Conservation (phyloP, 2,888 invertebrate species). For the Calliscelio sp. region DNA sequence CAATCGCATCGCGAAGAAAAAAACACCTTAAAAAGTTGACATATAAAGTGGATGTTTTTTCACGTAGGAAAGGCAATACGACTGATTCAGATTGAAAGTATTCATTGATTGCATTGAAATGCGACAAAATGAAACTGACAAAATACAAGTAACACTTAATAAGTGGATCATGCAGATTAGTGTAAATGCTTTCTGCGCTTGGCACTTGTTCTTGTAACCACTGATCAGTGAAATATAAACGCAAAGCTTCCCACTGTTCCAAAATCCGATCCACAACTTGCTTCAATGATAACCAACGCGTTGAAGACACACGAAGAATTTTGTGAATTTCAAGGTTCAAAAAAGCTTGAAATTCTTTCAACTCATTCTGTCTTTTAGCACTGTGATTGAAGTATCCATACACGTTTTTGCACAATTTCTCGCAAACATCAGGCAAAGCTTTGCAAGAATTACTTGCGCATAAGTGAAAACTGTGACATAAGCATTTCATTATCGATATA, state of each 20-base stretch:
- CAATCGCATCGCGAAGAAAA: not conserved
- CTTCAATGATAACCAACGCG: conserved; percentile 78
- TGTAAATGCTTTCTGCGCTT: conserved; percentile 68
- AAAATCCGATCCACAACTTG: conserved; percentile 76
- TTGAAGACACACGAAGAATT: conserved; percentile 77
- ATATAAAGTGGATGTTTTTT: conserved; percentile 22
- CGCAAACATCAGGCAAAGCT: conserved; percentile 75
- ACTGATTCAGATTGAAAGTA: conserved; percentile 69
- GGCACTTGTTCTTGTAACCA: conserved; percentile 56
- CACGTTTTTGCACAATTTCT: conserved; percentile 75
- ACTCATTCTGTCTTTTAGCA: conserved; percentile 72
- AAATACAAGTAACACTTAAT: conserved; percentile 71
- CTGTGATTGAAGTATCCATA: conserved; percentile 76
- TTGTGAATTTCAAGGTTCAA: conserved; percentile 71
- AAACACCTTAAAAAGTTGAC: not conserved
- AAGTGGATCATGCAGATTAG: conserved; percentile 70
- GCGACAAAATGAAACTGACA: conserved; percentile 61
- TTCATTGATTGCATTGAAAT: conserved; percentile 66
- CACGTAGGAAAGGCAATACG: conserved; percentile 52
- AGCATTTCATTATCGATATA: conserved; percentile 77
- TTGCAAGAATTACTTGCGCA: conserved; percentile 80
- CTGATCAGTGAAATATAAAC: conserved; percentile 70
- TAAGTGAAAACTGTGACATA: conserved; percentile 80
- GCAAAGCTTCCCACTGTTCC: conserved; percentile 78
- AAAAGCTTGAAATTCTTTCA: conserved; percentile 76